Evolutionary conservation across 2,113 vertebrate genomes (phyloP).

Genomic region (Antennarius striatus): DNA sequence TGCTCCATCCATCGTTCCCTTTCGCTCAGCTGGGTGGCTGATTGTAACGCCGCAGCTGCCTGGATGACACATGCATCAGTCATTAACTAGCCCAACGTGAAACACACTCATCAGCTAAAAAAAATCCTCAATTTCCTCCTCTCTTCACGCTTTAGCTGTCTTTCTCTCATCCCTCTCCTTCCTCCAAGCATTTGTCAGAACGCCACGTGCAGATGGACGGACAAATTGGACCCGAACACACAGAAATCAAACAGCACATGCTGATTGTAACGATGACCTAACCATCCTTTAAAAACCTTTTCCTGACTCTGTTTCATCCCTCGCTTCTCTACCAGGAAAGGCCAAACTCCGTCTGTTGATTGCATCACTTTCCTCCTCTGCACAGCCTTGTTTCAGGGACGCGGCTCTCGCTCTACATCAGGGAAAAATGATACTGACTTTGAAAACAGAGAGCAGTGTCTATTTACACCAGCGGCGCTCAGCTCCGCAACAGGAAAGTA

Average conservation of each 20-base stretch:
- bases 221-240: slow-evolving; percentile 34
- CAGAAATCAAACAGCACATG: slow-evolving; percentile 10
- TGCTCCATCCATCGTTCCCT: background rate
- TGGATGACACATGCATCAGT: slow-evolving; percentile 69
- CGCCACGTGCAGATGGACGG: slow-evolving; percentile 9
- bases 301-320: background rate
- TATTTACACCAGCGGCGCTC: slow-evolving; percentile 34
- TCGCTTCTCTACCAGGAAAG: background rate
- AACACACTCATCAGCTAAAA: slow-evolving; percentile 61
- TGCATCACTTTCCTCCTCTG: slow-evolving; percentile 36
- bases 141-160: slow-evolving; percentile 15
- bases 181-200: slow-evolving; percentile 20
- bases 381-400: slow-evolving; percentile 49
- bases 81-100: slow-evolving; percentile 71
- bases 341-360: slow-evolving; percentile 30
- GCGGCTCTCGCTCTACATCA: slow-evolving; percentile 22
- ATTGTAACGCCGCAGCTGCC: slow-evolving; percentile 65
- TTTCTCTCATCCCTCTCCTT: slow-evolving; percentile 12
- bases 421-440: slow-evolving; percentile 48
- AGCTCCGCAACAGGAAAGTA: background rate
- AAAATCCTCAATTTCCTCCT: slow-evolving; percentile 51
- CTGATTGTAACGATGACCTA: too few species aligned
- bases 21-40: slow-evolving; percentile 53
- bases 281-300: background rate
- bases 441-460: slow-evolving; percentile 34